Evolutionary conservation across 2,888 invertebrate genomes (phyloP).

Genomic region (Aphidius colemani): DNA sequence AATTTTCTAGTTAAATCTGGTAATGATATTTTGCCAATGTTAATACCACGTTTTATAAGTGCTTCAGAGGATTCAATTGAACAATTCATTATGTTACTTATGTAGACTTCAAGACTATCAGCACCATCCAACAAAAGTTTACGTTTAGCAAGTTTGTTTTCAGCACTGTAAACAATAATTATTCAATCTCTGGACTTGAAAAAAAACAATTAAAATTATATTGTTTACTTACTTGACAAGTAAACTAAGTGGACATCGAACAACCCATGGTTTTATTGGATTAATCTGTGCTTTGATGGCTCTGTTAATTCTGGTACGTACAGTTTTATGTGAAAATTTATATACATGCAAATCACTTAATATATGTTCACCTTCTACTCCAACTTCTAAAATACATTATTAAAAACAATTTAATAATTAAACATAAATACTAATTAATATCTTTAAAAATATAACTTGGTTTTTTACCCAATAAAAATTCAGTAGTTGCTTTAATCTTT

Average conservation of each 20-base stretch:
- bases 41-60: neutral
- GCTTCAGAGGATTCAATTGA: neutral
- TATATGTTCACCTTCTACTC: slow-evolving; percentile 21
- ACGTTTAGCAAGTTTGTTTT: slow-evolving; percentile 25
- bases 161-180: slow-evolving; percentile 4
- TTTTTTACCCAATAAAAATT: slow-evolving; percentile 30
- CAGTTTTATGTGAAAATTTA: neutral
- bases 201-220: neutral
- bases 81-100: slow-evolving; percentile 26
- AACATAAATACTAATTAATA: neutral
- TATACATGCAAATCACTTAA: slow-evolving; percentile 13
- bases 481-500: slow-evolving; percentile 25
- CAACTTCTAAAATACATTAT: slow-evolving; percentile 17
- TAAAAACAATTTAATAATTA: neutral
- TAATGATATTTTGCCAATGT: accelerated
- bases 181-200: neutral
- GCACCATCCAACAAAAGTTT: neutral
- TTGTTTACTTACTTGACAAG: slow-evolving; percentile 23
- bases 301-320: slow-evolving; percentile 5
- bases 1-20: slow-evolving; percentile 13
- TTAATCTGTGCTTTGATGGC: slow-evolving; percentile 6
- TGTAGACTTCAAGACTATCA: slow-evolving; percentile 2
- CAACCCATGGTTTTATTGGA: slow-evolving; percentile 30
- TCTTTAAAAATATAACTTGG: neutral
- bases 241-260: slow-evolving; percentile 7